Evolutionary conservation across 2,888 invertebrate genomes (phyloP).

Genomic region (Scaptomyza parva): DNA sequence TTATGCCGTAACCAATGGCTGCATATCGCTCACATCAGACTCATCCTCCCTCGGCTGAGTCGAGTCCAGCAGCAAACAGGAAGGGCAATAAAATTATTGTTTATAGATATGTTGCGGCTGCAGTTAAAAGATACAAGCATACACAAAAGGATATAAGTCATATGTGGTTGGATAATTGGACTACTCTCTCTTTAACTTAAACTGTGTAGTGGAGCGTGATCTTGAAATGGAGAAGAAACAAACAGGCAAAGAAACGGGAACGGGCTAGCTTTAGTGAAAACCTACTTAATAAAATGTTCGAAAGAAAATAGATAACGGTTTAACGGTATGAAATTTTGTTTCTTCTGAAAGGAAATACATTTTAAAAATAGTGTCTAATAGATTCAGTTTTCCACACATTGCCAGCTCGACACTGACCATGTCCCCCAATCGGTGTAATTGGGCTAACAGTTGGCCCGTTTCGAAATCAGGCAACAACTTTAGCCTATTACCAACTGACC

Average conservation of each 20-base stretch:
- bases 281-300: not conserved
- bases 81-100: slow-evolving; percentile 72
- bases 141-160: slow-evolving; percentile 45
- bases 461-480: slow-evolving; percentile 34
- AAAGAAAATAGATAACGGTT: not conserved
- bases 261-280: slow-evolving; percentile 1
- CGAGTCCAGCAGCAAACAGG: not conserved
- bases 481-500: slow-evolving; percentile 1
- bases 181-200: slow-evolving; percentile 40
- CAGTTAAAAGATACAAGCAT: slow-evolving; percentile 65
- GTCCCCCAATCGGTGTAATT: slow-evolving; percentile 67
- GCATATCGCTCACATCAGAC: slow-evolving; percentile 74
- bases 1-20: slow-evolving; percentile 83
- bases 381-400: no score
- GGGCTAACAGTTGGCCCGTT: slow-evolving; percentile 56
- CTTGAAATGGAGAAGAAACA: slow-evolving; percentile 21
- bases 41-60: slow-evolving; percentile 9
- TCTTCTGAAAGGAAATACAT: no score
- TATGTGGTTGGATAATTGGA: slow-evolving; percentile 58
- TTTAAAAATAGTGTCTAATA: no score
- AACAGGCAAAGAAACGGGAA: not conserved
- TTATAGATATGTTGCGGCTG: slow-evolving; percentile 75
- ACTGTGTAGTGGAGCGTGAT: slow-evolving; percentile 51
- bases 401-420: slow-evolving; percentile 57
- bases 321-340: no score